Conservation (phyloP, 2,113 vertebrate genomes). For the Tretioscincus oriximinensis region DNA sequence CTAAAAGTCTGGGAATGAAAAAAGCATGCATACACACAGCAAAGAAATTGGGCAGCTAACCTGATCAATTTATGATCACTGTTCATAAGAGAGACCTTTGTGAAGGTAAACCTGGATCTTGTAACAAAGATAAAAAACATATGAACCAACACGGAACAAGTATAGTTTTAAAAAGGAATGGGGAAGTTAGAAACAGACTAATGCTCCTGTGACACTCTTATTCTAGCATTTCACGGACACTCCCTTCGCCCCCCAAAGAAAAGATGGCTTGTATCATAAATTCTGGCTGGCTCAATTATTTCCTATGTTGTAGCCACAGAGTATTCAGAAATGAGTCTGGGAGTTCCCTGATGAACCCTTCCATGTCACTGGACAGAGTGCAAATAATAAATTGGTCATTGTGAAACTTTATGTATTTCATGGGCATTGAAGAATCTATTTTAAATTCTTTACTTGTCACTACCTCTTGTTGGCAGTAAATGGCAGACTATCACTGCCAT, state of each 20-base stretch:
- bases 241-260: constrained; percentile 40
- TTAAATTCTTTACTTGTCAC: constrained; percentile 69
- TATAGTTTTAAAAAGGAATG: constrained; percentile 56
- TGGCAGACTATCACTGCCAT: constrained; percentile 66
- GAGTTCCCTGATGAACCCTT: constrained; percentile 74
- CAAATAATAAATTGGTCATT: constrained; percentile 77
- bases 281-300: constrained; percentile 75
- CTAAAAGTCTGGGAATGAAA: constrained; percentile 41
- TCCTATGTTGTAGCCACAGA: constrained; percentile 69
- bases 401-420: constrained; percentile 64
- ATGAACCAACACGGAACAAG: constrained; percentile 52
- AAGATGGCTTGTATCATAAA: constrained; percentile 72
- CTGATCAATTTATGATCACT: constrained; percentile 53
- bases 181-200: constrained; percentile 49
- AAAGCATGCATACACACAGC: constrained; percentile 30
- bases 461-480: constrained; percentile 79
- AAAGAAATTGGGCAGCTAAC: constrained; percentile 18
- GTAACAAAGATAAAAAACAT: constrained; percentile 42
- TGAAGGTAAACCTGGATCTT: constrained; percentile 43
- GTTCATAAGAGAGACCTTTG: constrained; percentile 43
- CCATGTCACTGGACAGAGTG: constrained; percentile 67
- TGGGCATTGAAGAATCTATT: constrained; percentile 61
- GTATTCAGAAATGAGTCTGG: constrained; percentile 72
- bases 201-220: constrained; percentile 50
- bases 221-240: constrained; percentile 58